Percentiles rank a stretch among this genome's conserved stretches.
These are phyloP conservation scores for Hydriomena furcata DNA, from an alignment of 2,888 invertebrate genomes.

Conservation along the genomic window DNA sequence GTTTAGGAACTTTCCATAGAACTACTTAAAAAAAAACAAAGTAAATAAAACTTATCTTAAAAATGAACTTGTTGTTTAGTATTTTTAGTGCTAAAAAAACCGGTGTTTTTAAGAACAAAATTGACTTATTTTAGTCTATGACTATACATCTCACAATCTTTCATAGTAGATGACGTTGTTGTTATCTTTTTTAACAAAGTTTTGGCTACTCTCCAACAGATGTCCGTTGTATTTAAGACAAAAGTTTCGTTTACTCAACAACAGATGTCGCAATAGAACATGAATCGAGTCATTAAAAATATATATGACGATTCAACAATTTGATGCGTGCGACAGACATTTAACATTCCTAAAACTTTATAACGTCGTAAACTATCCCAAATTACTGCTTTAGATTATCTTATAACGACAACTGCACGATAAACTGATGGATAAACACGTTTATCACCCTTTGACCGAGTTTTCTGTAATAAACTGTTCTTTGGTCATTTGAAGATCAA, in stretches of 20 bases:
- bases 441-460: slow-evolving; percentile 2
- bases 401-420: slow-evolving; percentile 11
- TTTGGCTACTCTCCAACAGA: slow-evolving; percentile 3
- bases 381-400: slow-evolving; percentile 22
- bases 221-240: background rate
- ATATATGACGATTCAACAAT: background rate
- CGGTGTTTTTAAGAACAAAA: background rate
- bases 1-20: slow-evolving; percentile 2
- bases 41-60: too few relatives aligned
- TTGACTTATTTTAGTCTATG: background rate
- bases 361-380: slow-evolving; percentile 16
- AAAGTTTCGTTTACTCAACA: background rate
- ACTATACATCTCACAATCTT: background rate
- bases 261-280: slow-evolving; percentile 9
- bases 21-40: background rate
- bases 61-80: too few relatives aligned
- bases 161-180: slow-evolving; percentile 12
- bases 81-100: too few relatives aligned
- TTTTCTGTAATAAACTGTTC: background rate
- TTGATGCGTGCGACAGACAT: slow-evolving; percentile 8
- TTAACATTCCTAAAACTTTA: slow-evolving; percentile 12
- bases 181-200: background rate
- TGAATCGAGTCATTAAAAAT: background rate
- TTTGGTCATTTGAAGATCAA: too few relatives aligned
- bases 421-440: background rate